phyloP scores from a whole-genome alignment of 1,140 invertebrate genomes.

The Elysia chlorotica region DNA sequence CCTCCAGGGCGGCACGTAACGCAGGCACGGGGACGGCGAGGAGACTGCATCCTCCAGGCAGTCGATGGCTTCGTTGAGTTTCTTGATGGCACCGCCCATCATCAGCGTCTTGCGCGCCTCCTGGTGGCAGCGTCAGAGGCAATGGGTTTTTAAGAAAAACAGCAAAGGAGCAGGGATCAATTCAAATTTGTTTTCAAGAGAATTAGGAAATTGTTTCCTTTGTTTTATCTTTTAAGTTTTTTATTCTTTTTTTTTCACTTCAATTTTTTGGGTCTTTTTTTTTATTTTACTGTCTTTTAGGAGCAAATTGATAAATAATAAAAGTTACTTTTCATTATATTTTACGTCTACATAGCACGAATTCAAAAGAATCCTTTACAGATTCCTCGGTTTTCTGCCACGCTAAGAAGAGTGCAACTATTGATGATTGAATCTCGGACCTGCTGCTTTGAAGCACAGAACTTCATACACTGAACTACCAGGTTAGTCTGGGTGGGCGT shows the following conservation, averaged over 20 bases:
- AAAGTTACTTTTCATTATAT: no score
- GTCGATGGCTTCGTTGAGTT: slow-evolving; percentile 25
- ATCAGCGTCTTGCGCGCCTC: slow-evolving; percentile 15
- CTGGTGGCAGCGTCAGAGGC: slow-evolving; percentile 8
- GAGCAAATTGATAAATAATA: no score
- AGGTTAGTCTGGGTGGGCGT: no score
- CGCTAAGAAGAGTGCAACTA: no score
- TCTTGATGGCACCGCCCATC: slow-evolving; percentile 19
- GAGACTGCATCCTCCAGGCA: slow-evolving; percentile 28
- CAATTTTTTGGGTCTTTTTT: no score
- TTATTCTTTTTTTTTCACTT: not conserved
- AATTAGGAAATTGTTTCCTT: not conserved
- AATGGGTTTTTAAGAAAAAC: not conserved
- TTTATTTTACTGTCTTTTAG: no score
- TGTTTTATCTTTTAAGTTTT: not conserved
- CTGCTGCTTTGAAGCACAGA: no score
- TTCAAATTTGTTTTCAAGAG: not conserved
- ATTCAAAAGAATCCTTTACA: no score
- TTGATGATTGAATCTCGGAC: no score
- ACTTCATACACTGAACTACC: no score
- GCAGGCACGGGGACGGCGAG: slow-evolving; percentile 22
- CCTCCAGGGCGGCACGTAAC: slow-evolving; percentile 25
- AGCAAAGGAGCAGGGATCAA: not conserved
- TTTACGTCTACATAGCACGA: no score
- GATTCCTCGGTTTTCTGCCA: no score